Evolutionary conservation across 2,888 invertebrate genomes (phyloP), one percentile per base, ranked within the genome.

Genomic region (Penaeus monodon): DNA sequence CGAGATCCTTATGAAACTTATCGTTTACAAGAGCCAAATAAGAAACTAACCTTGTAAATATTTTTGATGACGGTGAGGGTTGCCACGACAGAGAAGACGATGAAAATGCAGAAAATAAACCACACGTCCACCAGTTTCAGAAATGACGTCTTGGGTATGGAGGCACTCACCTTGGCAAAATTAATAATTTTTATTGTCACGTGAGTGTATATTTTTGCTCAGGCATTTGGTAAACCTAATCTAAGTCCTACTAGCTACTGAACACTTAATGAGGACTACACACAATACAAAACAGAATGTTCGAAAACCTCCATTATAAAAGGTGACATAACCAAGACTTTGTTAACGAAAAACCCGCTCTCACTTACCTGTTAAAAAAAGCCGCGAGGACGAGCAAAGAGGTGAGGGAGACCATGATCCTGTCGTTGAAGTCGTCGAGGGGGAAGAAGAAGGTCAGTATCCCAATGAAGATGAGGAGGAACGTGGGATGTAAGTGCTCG

Each of bases 21-120:
- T 22, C 33, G 22, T 29, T 22, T 24, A 17, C 38, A 29, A n/a
- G 24, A 38, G 14, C 14, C 22, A 38, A 76, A 76, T 24, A 8
- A 76, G 38, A 14, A 14, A 76, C 38, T 6, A 33, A 14, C 33
- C 33, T 44, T 24, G 29, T 44, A 22, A n/a, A n/a, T n/a, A 76
- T 33, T 17, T 17, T 57, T 57, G 57, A 57, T 57, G 57, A 12
- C 57, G 57, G 57, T 57, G 2, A 57, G 57, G 17, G 57, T 57
- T 57, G 57, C 57, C 76, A 76, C 33, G 44, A 76, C 22, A 12
- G 24, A 24, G 38, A 38, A 29, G 76, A 20, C 76, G 76, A 76
- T 76, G 76, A 44, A 76, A 33, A 76, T 76, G 38, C 76, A 76
- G 76, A 76, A 76, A 24, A 76, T 44, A 38, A 76, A 76, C 76